Base-by-base conservation (phyloP, 1,140 invertebrate genomes). In the Drosophila teissieri region DNA sequence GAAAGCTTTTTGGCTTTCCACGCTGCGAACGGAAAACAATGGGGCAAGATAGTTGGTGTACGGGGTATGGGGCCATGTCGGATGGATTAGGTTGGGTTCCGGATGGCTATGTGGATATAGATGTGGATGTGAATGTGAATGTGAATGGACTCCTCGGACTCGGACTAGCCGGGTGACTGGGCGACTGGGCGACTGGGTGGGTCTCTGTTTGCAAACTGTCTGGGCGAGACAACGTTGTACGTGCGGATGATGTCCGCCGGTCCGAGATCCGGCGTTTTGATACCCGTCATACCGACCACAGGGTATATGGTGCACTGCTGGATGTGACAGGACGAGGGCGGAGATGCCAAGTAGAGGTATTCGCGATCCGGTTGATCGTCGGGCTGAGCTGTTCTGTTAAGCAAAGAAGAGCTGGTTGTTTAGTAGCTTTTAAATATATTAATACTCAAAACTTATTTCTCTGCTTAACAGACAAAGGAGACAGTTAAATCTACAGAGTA, bases 141-240 rank as follows among this genome's bases (percentile, higher is more conserved):
- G 10, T 11, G 46, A 44, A 3, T 11, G 39, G 46, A 31, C 19
- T 19, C 19, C 19, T 19, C 19, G 19, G 19, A 19, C 2, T 27
- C 31, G 39, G 42, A 2, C 36, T 37, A 37, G 11, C 36, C 12
- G 54, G 40, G 17, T n/a, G 37, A 3, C 0, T 3, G 19, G 17
- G 4, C 6, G 37, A 3, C 0, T 3, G 19, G 17, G 2, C 6
- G 37, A 3, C 0, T 3, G 19, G 17, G 2, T 6, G 11, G 37
- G 36, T 65, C 42, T 57, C 39, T 86, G 82, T 86, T 86, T 86
- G 83, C 83, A 86, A 86, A 86, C 82, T 88, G 82, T 86, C 82
- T 86, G 83, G 82, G 83, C 83, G 83, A 85, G 81, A 86, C 83
- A 88, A 51, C 57, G 75, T 63, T 42, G 65, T 86, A 84, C 79